Evolutionary conservation across 2,113 vertebrate genomes (phyloP).

Genomic region (Pedetes capensis): DNA sequence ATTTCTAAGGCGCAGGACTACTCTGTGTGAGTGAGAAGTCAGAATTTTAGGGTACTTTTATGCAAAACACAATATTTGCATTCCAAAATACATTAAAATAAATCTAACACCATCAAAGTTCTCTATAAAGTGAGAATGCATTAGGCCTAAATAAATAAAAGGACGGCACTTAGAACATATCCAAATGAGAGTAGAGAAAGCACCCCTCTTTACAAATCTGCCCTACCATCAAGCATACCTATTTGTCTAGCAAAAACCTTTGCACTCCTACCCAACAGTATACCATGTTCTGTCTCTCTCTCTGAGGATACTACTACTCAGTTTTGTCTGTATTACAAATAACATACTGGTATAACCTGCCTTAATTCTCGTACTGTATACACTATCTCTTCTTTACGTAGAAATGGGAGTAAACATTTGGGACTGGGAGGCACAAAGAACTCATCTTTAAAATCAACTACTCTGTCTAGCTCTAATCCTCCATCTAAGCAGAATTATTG

Average conservation of each 20-base stretch:
- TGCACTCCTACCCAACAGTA: not conserved
- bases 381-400: not conserved
- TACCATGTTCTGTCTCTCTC: not conserved
- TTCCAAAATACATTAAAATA: conserved; percentile 3
- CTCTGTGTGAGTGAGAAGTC: not conserved
- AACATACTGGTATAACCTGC: not conserved
- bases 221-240: not conserved
- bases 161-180: not conserved
- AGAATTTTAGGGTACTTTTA: not conserved
- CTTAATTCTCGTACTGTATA: not conserved
- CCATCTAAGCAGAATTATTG: conserved; percentile 69
- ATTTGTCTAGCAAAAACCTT: conserved; percentile 25
- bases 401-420: not conserved
- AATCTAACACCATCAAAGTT: not conserved
- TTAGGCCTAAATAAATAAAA: not conserved
- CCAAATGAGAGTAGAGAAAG: not conserved
- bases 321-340: conserved; percentile 45
- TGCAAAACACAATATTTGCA: not conserved
- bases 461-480: conserved; percentile 64
- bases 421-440: not conserved
- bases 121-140: not conserved
- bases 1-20: not conserved
- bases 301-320: conserved; percentile 2
- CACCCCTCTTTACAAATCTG: not conserved
- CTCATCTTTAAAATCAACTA: conserved; percentile 29